phyloP scores from a whole-genome alignment of 1,140 invertebrate genomes.

The Brachionus rubens region DNA sequence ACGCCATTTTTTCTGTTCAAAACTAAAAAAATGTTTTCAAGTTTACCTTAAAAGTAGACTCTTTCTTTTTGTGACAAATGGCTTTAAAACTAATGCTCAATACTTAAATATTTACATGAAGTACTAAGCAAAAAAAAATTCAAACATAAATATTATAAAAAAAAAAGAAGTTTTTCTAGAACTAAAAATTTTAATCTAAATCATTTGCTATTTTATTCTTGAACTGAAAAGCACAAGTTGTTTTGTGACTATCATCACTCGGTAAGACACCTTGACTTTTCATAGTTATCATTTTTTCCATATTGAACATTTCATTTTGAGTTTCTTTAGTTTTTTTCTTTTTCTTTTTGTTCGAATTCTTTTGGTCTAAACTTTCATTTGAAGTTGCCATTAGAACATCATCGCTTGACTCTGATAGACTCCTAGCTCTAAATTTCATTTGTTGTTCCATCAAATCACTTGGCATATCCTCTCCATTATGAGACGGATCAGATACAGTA shows the following conservation, averaged over 20 bases:
- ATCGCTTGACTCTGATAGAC: constrained; percentile 31
- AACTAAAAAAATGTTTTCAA: too few relatives aligned
- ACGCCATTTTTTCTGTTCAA: too few relatives aligned
- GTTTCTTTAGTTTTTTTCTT: neutral
- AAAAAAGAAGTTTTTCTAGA: too few relatives aligned
- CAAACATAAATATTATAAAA: too few relatives aligned
- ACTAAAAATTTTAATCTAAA: neutral
- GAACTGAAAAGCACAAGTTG: constrained; percentile 22
- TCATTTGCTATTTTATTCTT: constrained; percentile 15
- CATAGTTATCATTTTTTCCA: constrained; percentile 3
- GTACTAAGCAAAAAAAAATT: too few relatives aligned
- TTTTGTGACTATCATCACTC: neutral
- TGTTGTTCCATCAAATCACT: constrained; percentile 9
- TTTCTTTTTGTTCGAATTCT: neutral
- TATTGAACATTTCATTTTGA: neutral
- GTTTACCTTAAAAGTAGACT: too few relatives aligned
- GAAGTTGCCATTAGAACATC: too few relatives aligned
- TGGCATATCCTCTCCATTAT: neutral
- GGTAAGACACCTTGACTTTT: neutral
- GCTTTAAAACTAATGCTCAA: too few relatives aligned
- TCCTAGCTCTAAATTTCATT: constrained; percentile 10
- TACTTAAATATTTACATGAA: too few relatives aligned
- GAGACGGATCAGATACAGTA: constrained; percentile 32
- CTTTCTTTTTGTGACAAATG: too few relatives aligned
- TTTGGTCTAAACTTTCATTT: neutral